Base-by-base conservation (phyloP, 53 echinoderm and acorn worm species). In the Paracentrotus lividus region DNA sequence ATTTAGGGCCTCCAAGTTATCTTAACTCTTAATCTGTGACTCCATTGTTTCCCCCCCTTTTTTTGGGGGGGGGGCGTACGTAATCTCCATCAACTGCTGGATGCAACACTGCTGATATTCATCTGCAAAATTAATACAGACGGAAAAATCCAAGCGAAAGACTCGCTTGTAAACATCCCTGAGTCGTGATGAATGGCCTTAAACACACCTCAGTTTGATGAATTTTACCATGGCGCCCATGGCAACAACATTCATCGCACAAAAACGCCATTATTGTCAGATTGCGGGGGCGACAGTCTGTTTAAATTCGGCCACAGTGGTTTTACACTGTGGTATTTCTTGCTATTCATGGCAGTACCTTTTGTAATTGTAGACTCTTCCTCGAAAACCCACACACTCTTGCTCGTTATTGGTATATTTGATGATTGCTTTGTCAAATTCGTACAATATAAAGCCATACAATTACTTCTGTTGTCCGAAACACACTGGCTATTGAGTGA, bases 241-340 rank as follows among this genome's bases (percentile, higher is more conserved):
- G 49, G 16, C 47, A 45, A 81, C 81, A 7, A 81, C 44, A 12
- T 24, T 81, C 26, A 27, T 81, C 81, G 33, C 26, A 45, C n/a
- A 45, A n/a, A 81, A 81, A 81, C 81, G 81, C 81, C 81, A 47
- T 5, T 47, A 47, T 5, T 47, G 26, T 42, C 24, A 44, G 47
- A 32, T n/a, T 81, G 81, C 81, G 81, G 49, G 81, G 81, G 81
- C 49, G 78, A n/a, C n/a, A n/a, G 78, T 18, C 78, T 24, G 26
- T 78, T 78, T 78, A n/a, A 78, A 78, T 47, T 2, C 78, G 47
- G 26, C 44, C n/a, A 2, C 78, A n/a, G 24, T 47, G 8, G n/a
- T 44, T 7, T 66, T 66, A 18, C 43, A 40, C 15, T 36, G 47
- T 78, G 47, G 47, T 7, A 5, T 72, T 47, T 47, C 81, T 45